Evolutionary conservation across 2,797 vertebrate genomes (phyloP).

Genomic region (Microchirus variegatus): DNA sequence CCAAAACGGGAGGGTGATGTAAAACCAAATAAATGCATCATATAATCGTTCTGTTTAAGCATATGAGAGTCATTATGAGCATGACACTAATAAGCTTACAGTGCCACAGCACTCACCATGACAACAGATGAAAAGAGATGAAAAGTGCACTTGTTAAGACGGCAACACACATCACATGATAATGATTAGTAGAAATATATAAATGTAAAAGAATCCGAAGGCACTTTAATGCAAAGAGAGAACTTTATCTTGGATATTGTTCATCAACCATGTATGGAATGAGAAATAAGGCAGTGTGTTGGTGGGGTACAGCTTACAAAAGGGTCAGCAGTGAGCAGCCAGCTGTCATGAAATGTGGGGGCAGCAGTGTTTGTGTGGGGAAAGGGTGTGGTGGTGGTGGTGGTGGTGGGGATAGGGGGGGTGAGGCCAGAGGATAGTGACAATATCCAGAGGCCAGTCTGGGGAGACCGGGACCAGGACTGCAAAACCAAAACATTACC

Average conservation of each 20-base stretch:
- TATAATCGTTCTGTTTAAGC: neutral
- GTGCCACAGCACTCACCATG: slow-evolving; percentile 33
- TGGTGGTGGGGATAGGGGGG: no score
- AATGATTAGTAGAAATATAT: neutral
- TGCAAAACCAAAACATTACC: slow-evolving; percentile 76
- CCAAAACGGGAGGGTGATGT: slow-evolving; percentile 8
- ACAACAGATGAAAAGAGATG: slow-evolving; percentile 31
- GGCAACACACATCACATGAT: slow-evolving; percentile 7
- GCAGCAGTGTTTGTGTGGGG: slow-evolving; percentile 23
- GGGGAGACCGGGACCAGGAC: slow-evolving; percentile 61
- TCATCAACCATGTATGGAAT: slow-evolving; percentile 29
- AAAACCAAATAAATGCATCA: slow-evolving; percentile 9
- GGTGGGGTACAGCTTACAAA: slow-evolving; percentile 44
- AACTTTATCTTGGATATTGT: neutral
- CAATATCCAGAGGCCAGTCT: slow-evolving; percentile 68
- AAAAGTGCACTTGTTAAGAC: slow-evolving; percentile 34
- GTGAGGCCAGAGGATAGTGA: slow-evolving; percentile 65
- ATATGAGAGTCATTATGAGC: slow-evolving; percentile 19
- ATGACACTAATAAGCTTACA: slow-evolving; percentile 13
- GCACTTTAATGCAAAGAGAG: slow-evolving; percentile 14
- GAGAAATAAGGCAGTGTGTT: slow-evolving; percentile 25
- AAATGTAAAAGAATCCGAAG: slow-evolving; percentile 12
- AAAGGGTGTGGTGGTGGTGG: no score
- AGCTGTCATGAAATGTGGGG: slow-evolving; percentile 61
- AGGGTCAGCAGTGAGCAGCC: slow-evolving; percentile 71